Evolutionary conservation across 23 tunicate genomes (phyloP).

Genomic region (Botrylloides violaceus): DNA sequence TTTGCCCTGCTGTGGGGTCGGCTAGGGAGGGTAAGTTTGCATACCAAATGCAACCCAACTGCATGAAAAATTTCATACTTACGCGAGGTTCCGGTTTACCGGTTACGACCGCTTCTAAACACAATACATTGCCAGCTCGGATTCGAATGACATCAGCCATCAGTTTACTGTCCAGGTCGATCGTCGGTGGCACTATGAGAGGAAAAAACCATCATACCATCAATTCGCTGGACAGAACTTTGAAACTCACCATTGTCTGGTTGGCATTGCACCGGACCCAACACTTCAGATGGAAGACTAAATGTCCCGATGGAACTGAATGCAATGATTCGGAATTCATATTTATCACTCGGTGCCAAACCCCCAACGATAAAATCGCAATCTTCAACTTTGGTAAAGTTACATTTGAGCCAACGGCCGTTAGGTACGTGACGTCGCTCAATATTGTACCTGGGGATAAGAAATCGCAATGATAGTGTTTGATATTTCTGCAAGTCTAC

Average conservation of each 20-base stretch:
- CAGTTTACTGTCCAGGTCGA: constrained; percentile 35
- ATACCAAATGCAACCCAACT: too few species aligned
- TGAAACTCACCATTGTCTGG: constrained; percentile 17
- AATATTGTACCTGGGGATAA: constrained; percentile 29
- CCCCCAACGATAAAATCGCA: constrained; percentile 19
- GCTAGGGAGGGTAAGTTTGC: too few species aligned
- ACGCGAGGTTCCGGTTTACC: constrained; percentile 53
- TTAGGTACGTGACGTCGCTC: constrained; percentile 61
- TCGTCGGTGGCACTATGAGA: constrained; percentile 43
- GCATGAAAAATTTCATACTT: neutral
- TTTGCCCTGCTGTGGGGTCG: too few species aligned
- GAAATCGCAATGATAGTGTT: too few species aligned
- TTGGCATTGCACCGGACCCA: constrained; percentile 46
- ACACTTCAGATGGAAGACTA: constrained; percentile 40
- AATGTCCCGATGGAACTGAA: constrained; percentile 23
- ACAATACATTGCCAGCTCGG: constrained; percentile 37
- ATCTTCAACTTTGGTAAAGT: constrained; percentile 26
- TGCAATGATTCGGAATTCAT: constrained; percentile 45
- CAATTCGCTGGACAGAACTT: too few species aligned
- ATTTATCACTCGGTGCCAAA: constrained; percentile 18
- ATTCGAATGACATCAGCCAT: constrained; percentile 40
- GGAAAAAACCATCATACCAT: too few species aligned
- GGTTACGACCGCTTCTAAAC: constrained; percentile 23
- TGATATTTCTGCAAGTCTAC: too few species aligned
- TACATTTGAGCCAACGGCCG: constrained; percentile 73